Evolutionary conservation across 2,888 invertebrate genomes (phyloP).

Genomic region (Leucophora obtusa): DNA sequence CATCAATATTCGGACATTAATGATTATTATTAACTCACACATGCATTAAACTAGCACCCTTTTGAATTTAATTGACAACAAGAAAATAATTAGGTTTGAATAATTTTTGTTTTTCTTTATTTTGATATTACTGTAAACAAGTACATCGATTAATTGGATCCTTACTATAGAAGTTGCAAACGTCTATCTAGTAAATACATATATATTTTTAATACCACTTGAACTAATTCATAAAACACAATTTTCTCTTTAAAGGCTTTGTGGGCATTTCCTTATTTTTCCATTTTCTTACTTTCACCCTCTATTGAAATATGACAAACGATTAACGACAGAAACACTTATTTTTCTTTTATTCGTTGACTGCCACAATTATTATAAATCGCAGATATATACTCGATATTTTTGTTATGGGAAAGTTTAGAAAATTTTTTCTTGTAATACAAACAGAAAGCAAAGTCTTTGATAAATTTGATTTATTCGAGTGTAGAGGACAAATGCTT

Average conservation of each 20-base stretch:
- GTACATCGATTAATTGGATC: background rate
- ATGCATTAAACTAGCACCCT: background rate
- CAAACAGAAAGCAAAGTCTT: too few relatives aligned
- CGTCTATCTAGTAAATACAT: background rate
- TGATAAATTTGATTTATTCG: too few relatives aligned
- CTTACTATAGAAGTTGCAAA: background rate
- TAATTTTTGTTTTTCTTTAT: background rate
- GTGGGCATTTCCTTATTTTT: background rate
- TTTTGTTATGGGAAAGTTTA: constrained; percentile 4
- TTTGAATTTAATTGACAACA: constrained; percentile 2
- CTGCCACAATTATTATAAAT: constrained; percentile 43
- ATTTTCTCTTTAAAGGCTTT: background rate
- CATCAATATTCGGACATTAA: constrained; percentile 25
- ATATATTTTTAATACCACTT: background rate
- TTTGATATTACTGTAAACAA: background rate
- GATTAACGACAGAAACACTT: constrained; percentile 24
- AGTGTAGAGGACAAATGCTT: too few relatives aligned
- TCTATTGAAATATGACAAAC: constrained; percentile 31
- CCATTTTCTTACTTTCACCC: constrained; percentile 32
- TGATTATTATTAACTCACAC: background rate
- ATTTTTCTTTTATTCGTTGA: constrained; percentile 13
- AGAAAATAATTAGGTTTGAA: background rate
- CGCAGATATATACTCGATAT: background rate
- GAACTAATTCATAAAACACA: too few relatives aligned
- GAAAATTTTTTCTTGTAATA: background rate